Evolutionary conservation across 1,140 invertebrate genomes (phyloP).

Genomic region (Scaptodrosophila lebanonensis): DNA sequence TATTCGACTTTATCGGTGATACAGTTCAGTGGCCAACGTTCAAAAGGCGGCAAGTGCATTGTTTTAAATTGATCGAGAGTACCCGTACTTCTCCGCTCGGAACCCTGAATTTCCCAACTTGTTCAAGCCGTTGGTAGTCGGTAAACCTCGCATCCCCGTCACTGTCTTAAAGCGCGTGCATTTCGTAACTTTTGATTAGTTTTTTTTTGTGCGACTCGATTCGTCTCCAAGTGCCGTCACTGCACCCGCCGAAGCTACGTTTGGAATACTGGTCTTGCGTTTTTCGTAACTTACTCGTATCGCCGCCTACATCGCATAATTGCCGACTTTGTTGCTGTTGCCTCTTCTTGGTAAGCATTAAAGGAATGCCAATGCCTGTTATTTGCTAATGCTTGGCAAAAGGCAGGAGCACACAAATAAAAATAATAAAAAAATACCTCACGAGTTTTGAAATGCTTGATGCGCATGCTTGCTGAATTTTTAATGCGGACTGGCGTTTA

Average conservation of each 20-base stretch:
- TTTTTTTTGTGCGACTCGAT: slow-evolving; percentile 23
- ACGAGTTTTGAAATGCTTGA: slow-evolving; percentile 4
- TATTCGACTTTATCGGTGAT: slow-evolving; percentile 26
- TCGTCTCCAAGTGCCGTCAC: slow-evolving; percentile 32
- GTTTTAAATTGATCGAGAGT: slow-evolving; percentile 62
- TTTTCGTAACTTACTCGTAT: slow-evolving; percentile 65
- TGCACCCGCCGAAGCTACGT: slow-evolving; percentile 2
- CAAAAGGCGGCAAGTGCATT: slow-evolving; percentile 60
- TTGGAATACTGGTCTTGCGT: slow-evolving; percentile 43
- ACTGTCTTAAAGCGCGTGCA: slow-evolving; percentile 53
- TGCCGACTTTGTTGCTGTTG: slow-evolving; percentile 18
- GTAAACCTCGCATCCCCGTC: neutral
- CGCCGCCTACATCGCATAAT: slow-evolving; percentile 54
- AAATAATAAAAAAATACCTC: neutral
- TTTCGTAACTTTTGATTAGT: slow-evolving; percentile 72
- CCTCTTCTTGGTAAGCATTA: slow-evolving; percentile 41
- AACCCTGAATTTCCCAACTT: neutral
- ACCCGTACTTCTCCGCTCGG: neutral
- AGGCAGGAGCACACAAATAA: neutral
- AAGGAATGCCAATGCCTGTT: slow-evolving; percentile 25
- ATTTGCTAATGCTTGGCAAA: slow-evolving; percentile 16
- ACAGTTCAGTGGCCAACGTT: slow-evolving; percentile 27
- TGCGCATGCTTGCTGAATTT: slow-evolving; percentile 33
- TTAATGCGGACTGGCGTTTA: slow-evolving; percentile 15
- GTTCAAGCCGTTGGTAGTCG: neutral